phyloP scores from a whole-genome alignment of 1,140 invertebrate genomes.

The Neuroterus valhalla region DNA sequence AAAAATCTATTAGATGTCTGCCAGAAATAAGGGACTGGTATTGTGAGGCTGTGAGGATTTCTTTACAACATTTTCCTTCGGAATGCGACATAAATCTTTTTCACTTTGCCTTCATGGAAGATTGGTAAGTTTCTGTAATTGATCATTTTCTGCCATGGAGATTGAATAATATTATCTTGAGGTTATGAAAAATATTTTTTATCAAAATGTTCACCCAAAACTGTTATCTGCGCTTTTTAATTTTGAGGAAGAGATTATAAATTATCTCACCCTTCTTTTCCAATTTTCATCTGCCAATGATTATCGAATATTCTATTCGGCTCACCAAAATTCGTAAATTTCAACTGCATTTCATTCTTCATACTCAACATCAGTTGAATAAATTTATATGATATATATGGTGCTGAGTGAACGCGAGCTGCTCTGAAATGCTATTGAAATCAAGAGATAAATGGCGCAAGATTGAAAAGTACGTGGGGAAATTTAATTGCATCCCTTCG shows the following conservation, averaged over 20 bases:
- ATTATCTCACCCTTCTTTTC: background rate
- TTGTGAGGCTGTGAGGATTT: too few species aligned
- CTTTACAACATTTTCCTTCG: background rate
- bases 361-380: constrained; percentile 2
- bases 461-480: constrained; percentile 5
- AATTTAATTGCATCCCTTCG: constrained; percentile 21
- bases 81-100: background rate
- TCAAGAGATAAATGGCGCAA: constrained; percentile 7
- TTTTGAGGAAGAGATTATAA: background rate
- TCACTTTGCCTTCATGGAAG: too few species aligned
- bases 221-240: background rate
- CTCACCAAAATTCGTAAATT: constrained; percentile 1
- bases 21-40: too few species aligned
- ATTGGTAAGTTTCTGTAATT: too few species aligned
- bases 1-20: too few species aligned
- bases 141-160: too few species aligned
- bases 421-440: constrained; percentile 12
- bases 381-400: constrained; percentile 4
- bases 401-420: background rate
- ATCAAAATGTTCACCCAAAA: background rate
- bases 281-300: background rate
- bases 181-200: too few species aligned
- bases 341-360: background rate
- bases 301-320: constrained; percentile 12
- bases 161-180: too few species aligned